Percentiles rank a stretch among this genome's conserved stretches.
Conservation (phyloP, 2,113 vertebrate species). For the Epinephelus cyanopodus region DNA sequence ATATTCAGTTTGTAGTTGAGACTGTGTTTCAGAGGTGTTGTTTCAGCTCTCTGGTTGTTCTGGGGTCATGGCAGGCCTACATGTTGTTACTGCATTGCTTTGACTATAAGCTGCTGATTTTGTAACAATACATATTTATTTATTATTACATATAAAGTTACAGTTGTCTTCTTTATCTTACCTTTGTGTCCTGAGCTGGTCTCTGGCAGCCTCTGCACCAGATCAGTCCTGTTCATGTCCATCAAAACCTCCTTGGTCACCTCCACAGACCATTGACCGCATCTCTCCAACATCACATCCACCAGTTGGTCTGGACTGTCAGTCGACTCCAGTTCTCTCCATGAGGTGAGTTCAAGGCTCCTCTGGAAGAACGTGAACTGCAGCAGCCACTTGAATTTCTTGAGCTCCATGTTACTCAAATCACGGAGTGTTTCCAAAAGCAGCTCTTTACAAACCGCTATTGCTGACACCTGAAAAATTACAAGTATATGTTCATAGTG, state of each 20-base stretch:
- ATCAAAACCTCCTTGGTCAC: conserved; percentile 5
- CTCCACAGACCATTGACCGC: background rate
- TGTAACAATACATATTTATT: background rate
- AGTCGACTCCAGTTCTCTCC: fast-evolving
- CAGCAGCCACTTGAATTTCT: conserved; percentile 7
- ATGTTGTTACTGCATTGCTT: no score
- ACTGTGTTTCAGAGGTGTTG: background rate
- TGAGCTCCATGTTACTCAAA: background rate
- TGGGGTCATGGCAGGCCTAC: no score
- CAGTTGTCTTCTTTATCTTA: background rate
- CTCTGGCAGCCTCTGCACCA: background rate
- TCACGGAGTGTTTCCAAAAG: background rate
- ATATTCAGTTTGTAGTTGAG: no score
- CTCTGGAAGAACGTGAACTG: background rate
- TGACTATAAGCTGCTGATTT: background rate
- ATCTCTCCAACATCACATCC: background rate
- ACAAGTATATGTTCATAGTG: background rate
- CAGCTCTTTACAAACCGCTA: background rate
- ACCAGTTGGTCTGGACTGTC: fast-evolving
- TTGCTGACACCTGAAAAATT: background rate
- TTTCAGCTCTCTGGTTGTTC: no score
- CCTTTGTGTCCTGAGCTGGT: background rate
- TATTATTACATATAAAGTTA: background rate
- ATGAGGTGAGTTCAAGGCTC: background rate
- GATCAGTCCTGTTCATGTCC: conserved; percentile 34